phyloP scores from a whole-genome alignment of 2,113 vertebrate genomes.

The Notarius lentiginosus region DNA sequence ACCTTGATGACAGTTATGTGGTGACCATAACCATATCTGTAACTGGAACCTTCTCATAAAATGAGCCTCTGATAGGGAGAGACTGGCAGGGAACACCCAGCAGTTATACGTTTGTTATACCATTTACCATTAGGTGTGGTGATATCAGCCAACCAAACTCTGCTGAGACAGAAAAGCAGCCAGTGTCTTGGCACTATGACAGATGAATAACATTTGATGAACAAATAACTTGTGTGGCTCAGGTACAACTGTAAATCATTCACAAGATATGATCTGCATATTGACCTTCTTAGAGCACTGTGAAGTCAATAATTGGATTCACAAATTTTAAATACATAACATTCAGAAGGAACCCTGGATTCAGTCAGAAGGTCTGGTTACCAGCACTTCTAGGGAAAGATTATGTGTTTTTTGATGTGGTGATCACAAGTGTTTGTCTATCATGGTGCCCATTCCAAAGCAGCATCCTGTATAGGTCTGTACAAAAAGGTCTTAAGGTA shows the following conservation, averaged over 20 bases:
- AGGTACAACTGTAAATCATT: neutral
- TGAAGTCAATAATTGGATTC: neutral
- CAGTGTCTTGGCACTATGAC: neutral
- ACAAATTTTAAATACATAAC: too few relatives aligned
- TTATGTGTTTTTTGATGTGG: neutral
- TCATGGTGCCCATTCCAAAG: neutral
- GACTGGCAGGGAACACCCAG: too few relatives aligned
- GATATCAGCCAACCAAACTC: neutral
- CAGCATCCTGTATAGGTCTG: too few relatives aligned
- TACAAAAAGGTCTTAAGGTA: too few relatives aligned
- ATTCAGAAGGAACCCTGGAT: too few relatives aligned
- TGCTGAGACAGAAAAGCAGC: neutral
- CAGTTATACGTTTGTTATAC: too few relatives aligned
- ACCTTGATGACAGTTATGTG: too few relatives aligned
- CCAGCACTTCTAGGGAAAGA: too few relatives aligned
- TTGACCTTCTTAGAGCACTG: neutral
- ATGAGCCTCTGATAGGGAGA: too few relatives aligned
- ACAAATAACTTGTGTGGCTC: neutral
- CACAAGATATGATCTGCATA: neutral
- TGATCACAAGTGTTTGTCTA: neutral
- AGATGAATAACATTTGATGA: neutral
- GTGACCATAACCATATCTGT: neutral
- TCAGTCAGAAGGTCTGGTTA: too few relatives aligned
- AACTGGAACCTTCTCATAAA: neutral
- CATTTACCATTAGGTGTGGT: neutral